These are phyloP conservation scores for Cryptocephalus primarius DNA, from an alignment of 2,888 invertebrate species.

Conservation along the genomic window DNA sequence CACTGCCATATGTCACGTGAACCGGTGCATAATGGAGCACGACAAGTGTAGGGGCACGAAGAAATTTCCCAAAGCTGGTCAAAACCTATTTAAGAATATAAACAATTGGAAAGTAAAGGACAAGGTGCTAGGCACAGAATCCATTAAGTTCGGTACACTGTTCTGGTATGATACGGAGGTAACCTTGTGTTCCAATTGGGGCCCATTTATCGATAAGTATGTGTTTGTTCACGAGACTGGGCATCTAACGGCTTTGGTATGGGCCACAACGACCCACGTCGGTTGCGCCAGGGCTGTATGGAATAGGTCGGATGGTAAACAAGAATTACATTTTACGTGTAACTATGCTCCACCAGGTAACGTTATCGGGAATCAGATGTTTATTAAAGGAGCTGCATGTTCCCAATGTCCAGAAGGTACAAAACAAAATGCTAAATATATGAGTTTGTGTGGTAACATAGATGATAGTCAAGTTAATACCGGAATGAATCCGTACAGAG, in stretches of 20 bases:
- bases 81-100: constrained; percentile 5
- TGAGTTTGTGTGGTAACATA: constrained; percentile 8
- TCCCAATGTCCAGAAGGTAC: constrained; percentile 29
- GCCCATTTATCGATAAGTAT: background rate
- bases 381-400: constrained; percentile 4
- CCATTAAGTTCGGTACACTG: background rate
- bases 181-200: background rate
- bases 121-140: background rate
- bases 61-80: constrained; percentile 6
- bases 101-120: too few species aligned
- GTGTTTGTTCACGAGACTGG: constrained; percentile 6
- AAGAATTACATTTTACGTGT: constrained; percentile 6
- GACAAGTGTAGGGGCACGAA: constrained; percentile 12
- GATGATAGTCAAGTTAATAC: background rate
- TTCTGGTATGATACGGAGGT: background rate
- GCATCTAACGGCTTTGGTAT: constrained; percentile 13
- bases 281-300: constrained; percentile 9
- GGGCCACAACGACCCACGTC: constrained; percentile 12
- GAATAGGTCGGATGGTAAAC: background rate
- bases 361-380: background rate
- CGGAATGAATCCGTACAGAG: background rate
- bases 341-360: constrained; percentile 10
- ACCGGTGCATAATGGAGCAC: constrained; percentile 12
- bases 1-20: constrained; percentile 15
- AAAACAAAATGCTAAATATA: constrained; percentile 3